A percentile compares a stretch with the other conserved stretches of the same genome.
Evolutionary conservation across 92 coral and sea anemone genomes (phyloP).

Genomic region (Blastomussa wellsi): DNA sequence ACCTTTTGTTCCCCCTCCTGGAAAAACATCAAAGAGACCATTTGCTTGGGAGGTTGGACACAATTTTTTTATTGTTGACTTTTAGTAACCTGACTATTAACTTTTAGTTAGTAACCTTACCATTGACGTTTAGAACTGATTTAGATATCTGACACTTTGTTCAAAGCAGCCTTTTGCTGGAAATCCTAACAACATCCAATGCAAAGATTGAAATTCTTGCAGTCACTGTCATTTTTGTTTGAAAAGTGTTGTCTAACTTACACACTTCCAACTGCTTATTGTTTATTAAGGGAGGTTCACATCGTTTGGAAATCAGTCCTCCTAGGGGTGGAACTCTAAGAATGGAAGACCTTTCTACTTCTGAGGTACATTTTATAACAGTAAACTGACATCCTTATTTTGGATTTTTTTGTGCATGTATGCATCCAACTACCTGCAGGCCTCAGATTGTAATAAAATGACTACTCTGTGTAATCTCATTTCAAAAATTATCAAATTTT

Average conservation of each 20-base stretch:
- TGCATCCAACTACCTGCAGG: background rate
- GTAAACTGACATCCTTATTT: background rate
- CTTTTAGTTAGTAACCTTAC: background rate
- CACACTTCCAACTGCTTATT: background rate
- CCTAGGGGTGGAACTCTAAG: slow-evolving; percentile 70
- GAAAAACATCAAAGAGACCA: slow-evolving; percentile 80
- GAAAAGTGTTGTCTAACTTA: background rate
- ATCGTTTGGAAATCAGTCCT: slow-evolving; percentile 80
- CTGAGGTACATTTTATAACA: slow-evolving; percentile 93
- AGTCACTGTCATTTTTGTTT: background rate
- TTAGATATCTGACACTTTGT: too few species aligned
- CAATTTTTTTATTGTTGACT: background rate
- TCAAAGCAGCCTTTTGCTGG: background rate
- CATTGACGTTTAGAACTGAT: too few species aligned
- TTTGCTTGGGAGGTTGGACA: slow-evolving; percentile 86
- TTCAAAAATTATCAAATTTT: background rate
- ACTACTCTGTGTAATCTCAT: background rate
- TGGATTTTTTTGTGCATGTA: background rate
- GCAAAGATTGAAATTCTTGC: background rate
- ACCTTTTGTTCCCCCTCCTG: slow-evolving; percentile 93
- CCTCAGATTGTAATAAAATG: too few species aligned
- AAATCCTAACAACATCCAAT: too few species aligned
- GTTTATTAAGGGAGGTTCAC: slow-evolving; percentile 68
- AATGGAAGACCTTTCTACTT: slow-evolving; percentile 88
- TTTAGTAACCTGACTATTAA: background rate